Percentiles rank a stretch among this genome's conserved stretches.
Conservation (phyloP, 23 tunicate species). For the Halocynthia roretzi region DNA sequence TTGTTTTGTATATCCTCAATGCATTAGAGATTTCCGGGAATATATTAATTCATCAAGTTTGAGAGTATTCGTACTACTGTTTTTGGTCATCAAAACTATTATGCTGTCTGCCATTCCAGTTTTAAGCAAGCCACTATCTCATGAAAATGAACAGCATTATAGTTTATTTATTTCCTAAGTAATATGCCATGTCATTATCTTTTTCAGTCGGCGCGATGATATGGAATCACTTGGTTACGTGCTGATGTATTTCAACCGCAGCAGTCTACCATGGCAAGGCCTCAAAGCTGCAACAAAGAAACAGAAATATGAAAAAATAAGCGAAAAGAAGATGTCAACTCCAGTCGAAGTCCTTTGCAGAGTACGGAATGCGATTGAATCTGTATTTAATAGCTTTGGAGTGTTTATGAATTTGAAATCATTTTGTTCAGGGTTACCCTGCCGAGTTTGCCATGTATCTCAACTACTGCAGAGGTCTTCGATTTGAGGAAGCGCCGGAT, state of each 20-base stretch:
- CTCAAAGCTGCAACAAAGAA: conserved; percentile 94
- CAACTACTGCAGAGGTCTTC: conserved; percentile 97
- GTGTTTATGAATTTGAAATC: not conserved
- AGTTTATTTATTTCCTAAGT: no score
- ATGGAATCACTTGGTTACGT: conserved; percentile 97
- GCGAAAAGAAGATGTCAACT: conserved; percentile 98
- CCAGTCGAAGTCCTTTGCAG: conserved; percentile 84
- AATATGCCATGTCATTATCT: not conserved
- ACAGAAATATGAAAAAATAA: conserved; percentile 94
- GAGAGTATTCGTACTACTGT: no score
- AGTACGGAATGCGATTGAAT: not conserved
- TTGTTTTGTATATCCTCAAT: no score
- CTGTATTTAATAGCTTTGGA: no score
- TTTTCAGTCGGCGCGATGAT: conserved; percentile 78
- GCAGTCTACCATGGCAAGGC: conserved; percentile 97
- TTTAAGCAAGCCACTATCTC: no score
- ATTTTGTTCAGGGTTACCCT: conserved; percentile 70
- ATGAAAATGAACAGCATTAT: no score
- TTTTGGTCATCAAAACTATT: no score
- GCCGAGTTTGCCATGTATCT: conserved; percentile 99
- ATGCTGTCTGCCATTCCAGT: no score
- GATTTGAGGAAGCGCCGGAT: conserved; percentile 99
- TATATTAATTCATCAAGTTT: no score
- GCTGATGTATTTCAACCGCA: conserved; percentile 93
- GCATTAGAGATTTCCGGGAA: no score